These are phyloP conservation scores for Thymelicus lineola DNA, from an alignment of 2,888 invertebrate species.

Conservation along the genomic window DNA sequence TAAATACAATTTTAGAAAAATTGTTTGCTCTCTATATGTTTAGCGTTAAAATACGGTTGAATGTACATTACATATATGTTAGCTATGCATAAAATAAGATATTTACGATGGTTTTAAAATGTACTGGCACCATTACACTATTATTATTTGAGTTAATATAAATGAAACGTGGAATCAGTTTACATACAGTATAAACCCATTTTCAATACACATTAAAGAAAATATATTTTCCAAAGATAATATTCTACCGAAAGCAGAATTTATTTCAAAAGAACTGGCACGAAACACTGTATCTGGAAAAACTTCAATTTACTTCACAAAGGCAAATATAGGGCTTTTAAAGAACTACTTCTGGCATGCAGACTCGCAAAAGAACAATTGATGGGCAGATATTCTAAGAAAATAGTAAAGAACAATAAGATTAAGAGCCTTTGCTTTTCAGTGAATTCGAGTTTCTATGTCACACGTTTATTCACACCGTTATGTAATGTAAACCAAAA, in stretches of 20 bases:
- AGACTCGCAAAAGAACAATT: constrained; percentile 39
- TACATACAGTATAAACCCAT: neutral
- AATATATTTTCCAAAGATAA: neutral
- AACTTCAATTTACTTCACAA: constrained; percentile 19
- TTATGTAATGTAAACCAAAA: constrained; percentile 32
- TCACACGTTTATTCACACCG: constrained; percentile 48
- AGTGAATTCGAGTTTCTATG: constrained; percentile 64
- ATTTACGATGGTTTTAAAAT: too few relatives aligned
- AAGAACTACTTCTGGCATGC: constrained; percentile 40
- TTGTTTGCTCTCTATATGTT: too few relatives aligned
- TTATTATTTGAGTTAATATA: too few relatives aligned
- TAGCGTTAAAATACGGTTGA: too few relatives aligned
- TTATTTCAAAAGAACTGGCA: neutral
- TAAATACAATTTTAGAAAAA: too few relatives aligned
- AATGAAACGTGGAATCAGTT: neutral
- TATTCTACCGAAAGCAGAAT: neutral
- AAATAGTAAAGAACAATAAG: constrained; percentile 68
- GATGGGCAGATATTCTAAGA: constrained; percentile 46
- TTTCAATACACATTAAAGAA: neutral
- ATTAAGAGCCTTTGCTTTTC: constrained; percentile 65
- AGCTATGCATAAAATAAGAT: too few relatives aligned
- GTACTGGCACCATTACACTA: too few relatives aligned
- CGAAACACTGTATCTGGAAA: constrained; percentile 2
- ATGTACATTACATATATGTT: too few relatives aligned
- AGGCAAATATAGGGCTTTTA: constrained; percentile 33